These are phyloP conservation scores for Shargacucullia verbasci DNA, from an alignment of 2,888 invertebrate species.

Conservation along the genomic window DNA sequence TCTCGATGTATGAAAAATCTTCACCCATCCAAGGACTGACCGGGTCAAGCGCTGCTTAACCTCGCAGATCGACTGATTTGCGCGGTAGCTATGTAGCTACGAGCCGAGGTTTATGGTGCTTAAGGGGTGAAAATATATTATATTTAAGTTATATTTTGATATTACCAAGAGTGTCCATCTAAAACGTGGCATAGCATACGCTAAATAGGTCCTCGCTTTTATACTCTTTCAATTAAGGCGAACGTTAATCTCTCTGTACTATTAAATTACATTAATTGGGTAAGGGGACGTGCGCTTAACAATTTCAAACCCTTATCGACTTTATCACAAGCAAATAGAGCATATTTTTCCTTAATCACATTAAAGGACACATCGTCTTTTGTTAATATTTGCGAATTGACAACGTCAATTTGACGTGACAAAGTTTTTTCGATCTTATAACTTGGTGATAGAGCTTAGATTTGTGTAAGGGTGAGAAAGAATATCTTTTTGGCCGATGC, in stretches of 20 bases:
- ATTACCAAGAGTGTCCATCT: not conserved
- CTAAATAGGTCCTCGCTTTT: constrained; percentile 54
- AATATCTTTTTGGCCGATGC: constrained; percentile 67
- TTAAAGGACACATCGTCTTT: constrained; percentile 65
- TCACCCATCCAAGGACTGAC: too few species aligned
- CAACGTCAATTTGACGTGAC: constrained; percentile 58
- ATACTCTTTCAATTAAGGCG: constrained; percentile 85
- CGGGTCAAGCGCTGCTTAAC: too few species aligned
- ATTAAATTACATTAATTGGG: constrained; percentile 88
- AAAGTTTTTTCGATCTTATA: constrained; percentile 60
- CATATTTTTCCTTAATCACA: constrained; percentile 56
- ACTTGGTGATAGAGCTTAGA: constrained; percentile 54
- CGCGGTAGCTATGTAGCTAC: too few species aligned
- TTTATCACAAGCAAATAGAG: constrained; percentile 61
- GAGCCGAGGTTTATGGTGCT: too few species aligned
- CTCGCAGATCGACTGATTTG: too few species aligned
- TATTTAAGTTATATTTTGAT: too few species aligned
- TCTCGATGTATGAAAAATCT: too few species aligned
- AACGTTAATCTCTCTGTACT: constrained; percentile 84
- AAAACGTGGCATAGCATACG: constrained; percentile 28
- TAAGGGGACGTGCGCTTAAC: constrained; percentile 68
- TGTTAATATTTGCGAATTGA: constrained; percentile 83
- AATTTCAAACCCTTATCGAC: constrained; percentile 50
- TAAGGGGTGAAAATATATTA: too few species aligned
- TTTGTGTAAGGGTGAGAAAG: constrained; percentile 35